Base-by-base conservation (phyloP, 2,797 vertebrate genomes). In the Oreochromis grahami region DNA sequence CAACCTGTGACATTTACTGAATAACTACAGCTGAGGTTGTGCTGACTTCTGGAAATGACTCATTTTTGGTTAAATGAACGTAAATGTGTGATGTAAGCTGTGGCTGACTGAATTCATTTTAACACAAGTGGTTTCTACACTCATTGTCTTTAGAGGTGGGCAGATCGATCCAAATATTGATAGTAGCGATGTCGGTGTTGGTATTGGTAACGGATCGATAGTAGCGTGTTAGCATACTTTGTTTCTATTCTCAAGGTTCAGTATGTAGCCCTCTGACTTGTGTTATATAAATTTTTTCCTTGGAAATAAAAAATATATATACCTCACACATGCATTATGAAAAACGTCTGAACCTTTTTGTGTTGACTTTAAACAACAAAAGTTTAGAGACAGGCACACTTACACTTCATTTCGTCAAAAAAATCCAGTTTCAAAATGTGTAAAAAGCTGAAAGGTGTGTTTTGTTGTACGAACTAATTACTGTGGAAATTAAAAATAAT, bases 1-100 rank as follows among this genome's bases (percentile, higher is more conserved):
- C 13, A 43, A 84, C 77, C 72, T 84, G 81, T 87, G 85, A 80
- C 79, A 85, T 77, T 55, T 79, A 8, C 68, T 32, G 36, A n/a
- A 24, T 29, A 79, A 80, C 84, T 77, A 79, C 29, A 78, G 70
- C 65, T 5, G 36, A 24, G 53, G 50, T 63, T 81, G 87, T 86
- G 79, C 77, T 68, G 60, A 70, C 65, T 83, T 77, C 70, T 74
- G 70, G 7, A 74, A 74, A 50, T 74, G 10, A 50, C 45, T 50
- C 4, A 32, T 32, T 74, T 32, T 72, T 50, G 29, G 70, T 50
- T 50, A 74, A 74, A 32, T 50, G 7, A 50, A 32, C 29, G 48
- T 53, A 41, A 79, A 80, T 45, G 8, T 24, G 17, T 50, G 43
- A 36, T 32, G 53, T 15, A 8, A 72, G 68, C 15, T 52, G 32